Conservation (phyloP, 1,140 invertebrate species). For the Dendroctonus valens region DNA sequence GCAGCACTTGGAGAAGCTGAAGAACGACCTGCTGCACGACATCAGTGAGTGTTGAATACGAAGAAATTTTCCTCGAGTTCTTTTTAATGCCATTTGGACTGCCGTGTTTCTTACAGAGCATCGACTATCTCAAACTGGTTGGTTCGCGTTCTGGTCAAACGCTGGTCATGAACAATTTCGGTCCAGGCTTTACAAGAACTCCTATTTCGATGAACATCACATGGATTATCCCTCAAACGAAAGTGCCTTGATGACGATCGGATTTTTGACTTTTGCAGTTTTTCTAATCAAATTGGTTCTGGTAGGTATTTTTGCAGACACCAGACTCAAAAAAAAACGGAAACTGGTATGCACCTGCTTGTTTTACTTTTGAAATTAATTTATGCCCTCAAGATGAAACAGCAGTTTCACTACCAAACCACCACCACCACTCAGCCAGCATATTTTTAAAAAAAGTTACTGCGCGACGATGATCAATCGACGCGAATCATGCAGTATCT, state of each 20-base stretch:
- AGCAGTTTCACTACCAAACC: slow-evolving; percentile 34
- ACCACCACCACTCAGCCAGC: slow-evolving; percentile 32
- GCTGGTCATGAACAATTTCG: slow-evolving; percentile 43
- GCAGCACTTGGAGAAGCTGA: slow-evolving; percentile 56
- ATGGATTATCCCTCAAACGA: slow-evolving; percentile 77
- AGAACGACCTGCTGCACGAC: slow-evolving; percentile 55
- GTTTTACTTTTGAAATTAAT: slow-evolving; percentile 51
- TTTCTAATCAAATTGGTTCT: slow-evolving; percentile 79
- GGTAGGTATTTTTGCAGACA: slow-evolving; percentile 54
- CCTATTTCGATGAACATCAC: slow-evolving; percentile 52
- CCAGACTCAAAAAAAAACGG: slow-evolving; percentile 20
- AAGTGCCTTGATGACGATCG: slow-evolving; percentile 74
- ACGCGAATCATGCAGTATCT: slow-evolving; percentile 39
- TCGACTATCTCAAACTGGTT: slow-evolving; percentile 34
- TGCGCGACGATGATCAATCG: slow-evolving; percentile 19
- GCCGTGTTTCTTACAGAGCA: slow-evolving; percentile 39
- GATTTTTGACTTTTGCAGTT: slow-evolving; percentile 79
- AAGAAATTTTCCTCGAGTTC: no score
- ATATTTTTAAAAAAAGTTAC: slow-evolving; percentile 37
- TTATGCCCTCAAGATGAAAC: slow-evolving; percentile 52
- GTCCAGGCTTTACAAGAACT: slow-evolving; percentile 39
- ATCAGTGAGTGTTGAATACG: no score
- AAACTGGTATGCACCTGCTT: neutral
- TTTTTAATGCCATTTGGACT: slow-evolving; percentile 12
- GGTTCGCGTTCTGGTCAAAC: no score